Evolutionary conservation across 1,140 invertebrate species (phyloP).

Genomic region (Atta texana): DNA sequence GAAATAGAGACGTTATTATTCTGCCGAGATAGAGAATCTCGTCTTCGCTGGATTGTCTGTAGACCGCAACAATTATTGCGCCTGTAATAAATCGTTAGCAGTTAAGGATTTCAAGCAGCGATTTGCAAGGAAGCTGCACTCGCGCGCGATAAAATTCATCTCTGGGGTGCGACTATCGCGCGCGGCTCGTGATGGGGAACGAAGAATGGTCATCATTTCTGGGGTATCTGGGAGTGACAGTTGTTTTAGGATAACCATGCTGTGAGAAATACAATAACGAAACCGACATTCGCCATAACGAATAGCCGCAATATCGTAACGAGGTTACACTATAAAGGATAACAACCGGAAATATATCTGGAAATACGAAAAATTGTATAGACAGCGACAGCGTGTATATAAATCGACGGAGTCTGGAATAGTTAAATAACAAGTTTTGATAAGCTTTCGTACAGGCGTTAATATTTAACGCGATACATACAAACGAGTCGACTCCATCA

Average conservation of each 20-base stretch:
- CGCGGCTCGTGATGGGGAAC: not conserved
- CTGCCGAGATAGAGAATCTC: not conserved
- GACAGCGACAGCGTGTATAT: not conserved
- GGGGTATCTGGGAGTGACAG: conserved; percentile 60
- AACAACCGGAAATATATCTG: conserved; percentile 40
- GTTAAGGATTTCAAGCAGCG: conserved; percentile 21
- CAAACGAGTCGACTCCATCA: not conserved
- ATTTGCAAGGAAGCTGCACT: conserved; percentile 1
- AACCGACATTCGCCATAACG: conserved; percentile 58
- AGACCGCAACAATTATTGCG: conserved; percentile 27
- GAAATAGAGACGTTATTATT: not conserved
- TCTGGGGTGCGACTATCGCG: conserved; percentile 9
- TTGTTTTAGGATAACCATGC: conserved; percentile 58
- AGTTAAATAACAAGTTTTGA: conserved; percentile 40
- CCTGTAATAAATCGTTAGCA: conserved; percentile 48
- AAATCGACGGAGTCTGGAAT: conserved; percentile 10
- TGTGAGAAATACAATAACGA: conserved; percentile 61
- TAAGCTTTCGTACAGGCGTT: not conserved
- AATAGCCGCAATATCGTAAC: conserved; percentile 45
- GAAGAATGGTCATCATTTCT: conserved; percentile 66
- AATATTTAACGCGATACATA: not conserved
- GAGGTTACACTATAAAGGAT: conserved; percentile 24
- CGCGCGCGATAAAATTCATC: conserved; percentile 62
- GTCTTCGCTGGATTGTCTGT: not conserved
- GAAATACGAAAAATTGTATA: conserved; percentile 47